phyloP scores from a whole-genome alignment of 2,113 vertebrate genomes.

The Odontophorus gujanensis region DNA sequence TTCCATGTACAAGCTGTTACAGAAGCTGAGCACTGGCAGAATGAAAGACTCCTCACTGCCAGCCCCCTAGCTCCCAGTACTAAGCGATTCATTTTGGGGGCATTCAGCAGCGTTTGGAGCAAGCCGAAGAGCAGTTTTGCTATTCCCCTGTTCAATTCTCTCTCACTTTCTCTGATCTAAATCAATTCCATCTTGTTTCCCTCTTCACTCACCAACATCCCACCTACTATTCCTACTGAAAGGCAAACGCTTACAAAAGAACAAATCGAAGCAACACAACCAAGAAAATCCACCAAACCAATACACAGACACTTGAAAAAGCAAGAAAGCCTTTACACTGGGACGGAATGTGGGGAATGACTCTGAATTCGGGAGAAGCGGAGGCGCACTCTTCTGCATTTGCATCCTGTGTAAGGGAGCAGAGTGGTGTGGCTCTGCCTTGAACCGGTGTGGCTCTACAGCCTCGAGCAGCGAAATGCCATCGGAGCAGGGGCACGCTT shows the following conservation, averaged over 20 bases:
- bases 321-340: not conserved
- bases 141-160: not conserved
- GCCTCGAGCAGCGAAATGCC: not conserved
- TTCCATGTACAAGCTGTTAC: not conserved
- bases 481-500: not conserved
- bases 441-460: too few species aligned
- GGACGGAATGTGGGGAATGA: accelerated
- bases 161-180: not conserved
- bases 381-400: not conserved
- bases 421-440: too few species aligned
- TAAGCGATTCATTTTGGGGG: not conserved
- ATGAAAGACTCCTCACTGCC: not conserved
- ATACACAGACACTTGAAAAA: accelerated
- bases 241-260: not conserved
- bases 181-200: not conserved
- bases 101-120: not conserved
- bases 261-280: not conserved
- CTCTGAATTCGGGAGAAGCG: not conserved
- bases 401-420: not conserved
- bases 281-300: not conserved
- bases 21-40: not conserved
- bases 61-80: not conserved
- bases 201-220: accelerated
- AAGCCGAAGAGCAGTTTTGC: not conserved
- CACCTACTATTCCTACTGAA: not conserved